These are phyloP conservation scores for Sebastes vulpes DNA, from an alignment of 2,797 vertebrate genomes.

Conservation along the genomic window DNA sequence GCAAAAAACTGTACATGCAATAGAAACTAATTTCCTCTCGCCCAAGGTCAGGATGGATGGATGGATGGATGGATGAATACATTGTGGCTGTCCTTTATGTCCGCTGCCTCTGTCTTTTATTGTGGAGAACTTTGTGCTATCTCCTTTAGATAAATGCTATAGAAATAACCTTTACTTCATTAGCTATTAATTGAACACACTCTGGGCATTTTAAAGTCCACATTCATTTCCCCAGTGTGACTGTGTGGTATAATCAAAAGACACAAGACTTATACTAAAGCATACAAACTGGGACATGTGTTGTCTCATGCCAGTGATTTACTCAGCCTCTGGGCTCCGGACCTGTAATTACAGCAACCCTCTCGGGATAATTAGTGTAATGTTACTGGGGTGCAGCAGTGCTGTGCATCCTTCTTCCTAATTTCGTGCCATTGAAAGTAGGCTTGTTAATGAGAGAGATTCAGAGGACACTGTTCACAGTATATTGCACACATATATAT, in stretches of 20 bases:
- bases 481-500: not conserved
- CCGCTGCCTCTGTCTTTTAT: not conserved
- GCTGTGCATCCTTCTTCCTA: not conserved
- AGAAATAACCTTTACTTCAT: not conserved
- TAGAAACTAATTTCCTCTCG: no score
- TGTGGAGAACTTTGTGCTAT: not conserved
- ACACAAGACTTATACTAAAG: not conserved
- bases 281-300: not conserved
- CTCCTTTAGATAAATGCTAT: not conserved
- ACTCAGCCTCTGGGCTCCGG: not conserved
- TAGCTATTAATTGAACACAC: not conserved
- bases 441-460: not conserved
- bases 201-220: not conserved
- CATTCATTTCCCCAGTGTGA: not conserved
- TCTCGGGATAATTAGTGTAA: not conserved
- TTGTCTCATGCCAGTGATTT: not conserved
- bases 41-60: no score
- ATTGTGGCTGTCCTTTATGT: no score
- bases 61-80: no score
- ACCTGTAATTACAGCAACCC: constrained; percentile 1
- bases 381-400: not conserved
- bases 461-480: not conserved
- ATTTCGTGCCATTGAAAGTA: not conserved
- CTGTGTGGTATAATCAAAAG: not conserved
- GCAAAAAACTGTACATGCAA: not conserved